Evolutionary conservation across 2,888 invertebrate species (phyloP).

Genomic region (Macrophya annulata): DNA sequence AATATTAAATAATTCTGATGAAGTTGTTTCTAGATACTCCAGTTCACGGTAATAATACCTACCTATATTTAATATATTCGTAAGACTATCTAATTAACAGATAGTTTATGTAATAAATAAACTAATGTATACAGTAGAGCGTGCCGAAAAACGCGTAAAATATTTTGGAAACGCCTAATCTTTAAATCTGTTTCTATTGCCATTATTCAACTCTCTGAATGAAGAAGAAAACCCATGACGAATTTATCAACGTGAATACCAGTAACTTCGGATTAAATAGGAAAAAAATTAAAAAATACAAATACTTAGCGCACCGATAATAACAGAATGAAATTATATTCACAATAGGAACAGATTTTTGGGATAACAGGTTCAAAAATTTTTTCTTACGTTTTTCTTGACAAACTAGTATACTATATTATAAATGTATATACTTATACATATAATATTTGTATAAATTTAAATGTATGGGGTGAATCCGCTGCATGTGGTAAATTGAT

Average conservation of each 20-base stretch:
- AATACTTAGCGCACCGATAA: not conserved
- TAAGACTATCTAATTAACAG: conserved; percentile 23
- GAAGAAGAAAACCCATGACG: too few species aligned
- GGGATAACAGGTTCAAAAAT: not conserved
- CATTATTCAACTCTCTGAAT: not conserved
- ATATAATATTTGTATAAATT: not conserved
- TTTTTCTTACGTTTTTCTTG: not conserved
- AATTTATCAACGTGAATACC: too few species aligned
- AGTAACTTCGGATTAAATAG: too few species aligned
- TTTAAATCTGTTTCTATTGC: not conserved
- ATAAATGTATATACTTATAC: conserved; percentile 28
- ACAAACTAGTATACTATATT: not conserved
- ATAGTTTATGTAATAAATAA: conserved; percentile 15
- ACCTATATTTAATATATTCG: conserved; percentile 23
- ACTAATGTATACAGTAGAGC: not conserved
- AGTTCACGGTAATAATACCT: conserved; percentile 14
- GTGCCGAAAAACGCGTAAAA: not conserved
- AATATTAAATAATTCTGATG: not conserved
- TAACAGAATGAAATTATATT: not conserved
- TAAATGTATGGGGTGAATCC: not conserved
- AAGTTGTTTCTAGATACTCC: conserved; percentile 20
- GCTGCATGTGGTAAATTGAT: not conserved
- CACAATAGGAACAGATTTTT: not conserved
- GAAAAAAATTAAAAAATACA: not conserved
- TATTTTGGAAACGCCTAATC: not conserved